Evolutionary conservation across 2,113 vertebrate species (phyloP).

Genomic region (Spizaetus ornatus): DNA sequence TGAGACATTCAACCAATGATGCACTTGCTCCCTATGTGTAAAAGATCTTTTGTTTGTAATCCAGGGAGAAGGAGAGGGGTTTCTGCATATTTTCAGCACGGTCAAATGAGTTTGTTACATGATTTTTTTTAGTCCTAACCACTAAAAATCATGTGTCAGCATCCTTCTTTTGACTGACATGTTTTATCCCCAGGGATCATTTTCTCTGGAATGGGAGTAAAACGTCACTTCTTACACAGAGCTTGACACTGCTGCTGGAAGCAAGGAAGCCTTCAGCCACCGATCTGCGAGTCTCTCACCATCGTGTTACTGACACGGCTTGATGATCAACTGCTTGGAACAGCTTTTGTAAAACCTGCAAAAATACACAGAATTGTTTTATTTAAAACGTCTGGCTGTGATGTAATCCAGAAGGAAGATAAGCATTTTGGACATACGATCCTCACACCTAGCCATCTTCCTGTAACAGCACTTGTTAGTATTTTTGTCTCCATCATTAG

Average conservation of each 20-base stretch:
- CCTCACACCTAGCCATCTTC: accelerated
- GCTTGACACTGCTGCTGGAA: accelerated
- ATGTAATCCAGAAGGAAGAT: neutral
- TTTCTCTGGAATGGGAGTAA: neutral
- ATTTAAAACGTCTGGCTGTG: neutral
- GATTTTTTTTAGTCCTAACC: neutral
- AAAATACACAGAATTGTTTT: neutral
- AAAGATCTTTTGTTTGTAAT: neutral
- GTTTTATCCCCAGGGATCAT: too few species aligned
- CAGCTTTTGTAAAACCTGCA: neutral
- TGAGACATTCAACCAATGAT: neutral
- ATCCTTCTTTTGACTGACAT: neutral
- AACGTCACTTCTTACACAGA: neutral
- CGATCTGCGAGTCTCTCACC: accelerated
- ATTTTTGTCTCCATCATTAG: neutral
- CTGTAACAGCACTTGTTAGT: neutral
- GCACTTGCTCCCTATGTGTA: neutral
- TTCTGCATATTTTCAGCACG: neutral
- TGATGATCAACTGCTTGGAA: neutral
- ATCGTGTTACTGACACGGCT: accelerated
- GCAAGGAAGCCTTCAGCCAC: neutral
- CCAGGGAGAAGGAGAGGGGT: neutral
- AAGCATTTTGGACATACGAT: neutral
- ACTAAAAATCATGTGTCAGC: neutral
- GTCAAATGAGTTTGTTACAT: neutral